Percentiles rank a stretch among this genome's conserved stretches.
These are phyloP conservation scores for Archegozetes longisetosus DNA, from an alignment of 1,140 invertebrate species.

Conservation along the genomic window DNA sequence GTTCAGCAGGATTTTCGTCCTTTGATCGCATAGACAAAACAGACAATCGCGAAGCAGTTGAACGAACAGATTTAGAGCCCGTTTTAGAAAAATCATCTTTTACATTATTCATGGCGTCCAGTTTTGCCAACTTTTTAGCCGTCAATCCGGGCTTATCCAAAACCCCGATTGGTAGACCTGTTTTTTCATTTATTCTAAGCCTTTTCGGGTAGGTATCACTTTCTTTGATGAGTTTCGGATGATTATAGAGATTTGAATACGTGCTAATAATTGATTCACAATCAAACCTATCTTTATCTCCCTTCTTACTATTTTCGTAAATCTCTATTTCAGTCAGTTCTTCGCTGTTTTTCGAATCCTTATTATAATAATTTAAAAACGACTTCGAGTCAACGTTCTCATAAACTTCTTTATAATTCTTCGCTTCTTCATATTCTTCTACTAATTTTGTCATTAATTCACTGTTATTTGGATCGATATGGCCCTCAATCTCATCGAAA, in stretches of 20 bases:
- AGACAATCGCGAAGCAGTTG: conserved; percentile 10
- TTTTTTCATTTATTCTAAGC: conserved; percentile 51
- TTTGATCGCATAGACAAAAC: conserved; percentile 46
- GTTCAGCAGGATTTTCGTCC: conserved; percentile 65
- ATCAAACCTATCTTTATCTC: conserved; percentile 15
- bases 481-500: conserved; percentile 15
- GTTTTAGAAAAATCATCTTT: conserved; percentile 15
- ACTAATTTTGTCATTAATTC: conserved; percentile 2
- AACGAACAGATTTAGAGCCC: conserved; percentile 27
- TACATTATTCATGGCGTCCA: conserved; percentile 39
- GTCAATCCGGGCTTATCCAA: conserved; percentile 38
- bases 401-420: background rate
- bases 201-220: conserved; percentile 4
- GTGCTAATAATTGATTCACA: conserved; percentile 32
- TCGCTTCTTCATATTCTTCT: conserved; percentile 13
- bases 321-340: conserved; percentile 12
- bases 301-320: conserved; percentile 4
- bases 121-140: conserved; percentile 41
- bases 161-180: conserved; percentile 51
- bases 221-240: conserved; percentile 69
- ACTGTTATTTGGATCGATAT: conserved; percentile 9
- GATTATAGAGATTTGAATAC: conserved; percentile 77
- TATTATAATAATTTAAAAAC: background rate
- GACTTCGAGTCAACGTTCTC: background rate
- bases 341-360: background rate